Percentiles rank a stretch among this genome's conserved stretches.
phyloP scores from a whole-genome alignment of 1,140 invertebrate genomes.

The Drosophila lini region DNA sequence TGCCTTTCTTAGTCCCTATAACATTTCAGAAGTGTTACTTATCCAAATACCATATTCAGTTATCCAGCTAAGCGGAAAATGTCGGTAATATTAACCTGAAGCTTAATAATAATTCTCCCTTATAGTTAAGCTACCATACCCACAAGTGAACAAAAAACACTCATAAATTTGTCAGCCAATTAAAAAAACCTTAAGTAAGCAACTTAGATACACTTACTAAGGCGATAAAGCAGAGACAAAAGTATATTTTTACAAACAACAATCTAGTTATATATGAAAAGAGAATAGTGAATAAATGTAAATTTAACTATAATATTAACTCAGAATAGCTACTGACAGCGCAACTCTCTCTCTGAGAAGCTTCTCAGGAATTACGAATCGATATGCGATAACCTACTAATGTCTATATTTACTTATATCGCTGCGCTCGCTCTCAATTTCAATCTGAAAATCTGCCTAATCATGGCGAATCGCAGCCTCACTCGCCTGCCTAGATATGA shows the following conservation, averaged over 20 bases:
- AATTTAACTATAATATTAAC: neutral
- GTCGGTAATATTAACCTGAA: neutral
- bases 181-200: neutral
- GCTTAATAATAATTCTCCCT: neutral
- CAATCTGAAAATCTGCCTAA: constrained; percentile 9
- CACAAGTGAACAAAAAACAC: neutral
- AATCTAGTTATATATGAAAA: neutral
- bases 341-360: neutral
- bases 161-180: neutral
- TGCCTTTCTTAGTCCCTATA: neutral
- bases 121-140: neutral
- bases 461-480: constrained; percentile 5
- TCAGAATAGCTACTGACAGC: neutral
- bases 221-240: neutral
- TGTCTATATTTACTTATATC: neutral
- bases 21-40: neutral
- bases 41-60: neutral
- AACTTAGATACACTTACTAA: neutral
- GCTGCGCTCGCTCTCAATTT: neutral
- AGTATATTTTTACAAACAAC: too few relatives aligned
- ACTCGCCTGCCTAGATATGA: neutral
- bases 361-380: neutral
- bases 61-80: neutral
- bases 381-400: constrained; percentile 13
- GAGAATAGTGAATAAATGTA: neutral